Evolutionary conservation across 2,888 invertebrate species (phyloP), one percentile per base, ranked within the genome.

Genomic region (Argyresthia goedartella): DNA sequence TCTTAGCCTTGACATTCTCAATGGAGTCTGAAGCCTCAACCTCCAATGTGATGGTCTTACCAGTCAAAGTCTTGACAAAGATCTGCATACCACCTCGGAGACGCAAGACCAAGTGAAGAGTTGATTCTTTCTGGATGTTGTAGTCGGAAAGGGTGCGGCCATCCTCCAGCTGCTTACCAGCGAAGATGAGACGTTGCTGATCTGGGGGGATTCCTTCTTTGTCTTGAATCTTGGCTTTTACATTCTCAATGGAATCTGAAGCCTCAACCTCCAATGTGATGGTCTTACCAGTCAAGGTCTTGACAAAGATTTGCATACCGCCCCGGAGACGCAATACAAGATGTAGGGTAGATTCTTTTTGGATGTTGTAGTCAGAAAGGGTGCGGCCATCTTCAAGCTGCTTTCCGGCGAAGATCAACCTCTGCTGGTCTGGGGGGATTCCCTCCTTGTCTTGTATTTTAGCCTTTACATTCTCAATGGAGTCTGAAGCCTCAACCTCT

Each of bases 361-460:
- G 80, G 43, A 81, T 80, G 42, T 80, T 80, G 56, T 81, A 81
- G 52, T 81, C 80, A 0, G 77, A 78, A 0, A 81, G 59, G 0
- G 80, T 81, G 48, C 80, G 74, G 0, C 80, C 80, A 59, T 81
- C 80, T 56, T 81, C 80, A 0, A 81, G 43, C 33, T 80, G 80
- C 34, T 80, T 81, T 0, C 80, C 80, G 4, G 80, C 80, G 13
- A 81, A 81, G 57, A 81, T 81, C 0, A 81, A 49, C 4, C 80
- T 60, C 58, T 80, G 80, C 51, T 80, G 80, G 55, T 80, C 80
- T 53, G 80, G 80, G 1, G 80, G 80, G 4, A 80, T 80, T 0
- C 80, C 80, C 50, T 80, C 80, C 13, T 80, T 80, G 59, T 80
- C 79, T 50, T 80, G 79, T 1, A 80, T 80, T 44, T 80, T 80